These are phyloP conservation scores for Ochlodes sylvanus DNA, from an alignment of 2,888 invertebrate genomes.

Conservation along the genomic window DNA sequence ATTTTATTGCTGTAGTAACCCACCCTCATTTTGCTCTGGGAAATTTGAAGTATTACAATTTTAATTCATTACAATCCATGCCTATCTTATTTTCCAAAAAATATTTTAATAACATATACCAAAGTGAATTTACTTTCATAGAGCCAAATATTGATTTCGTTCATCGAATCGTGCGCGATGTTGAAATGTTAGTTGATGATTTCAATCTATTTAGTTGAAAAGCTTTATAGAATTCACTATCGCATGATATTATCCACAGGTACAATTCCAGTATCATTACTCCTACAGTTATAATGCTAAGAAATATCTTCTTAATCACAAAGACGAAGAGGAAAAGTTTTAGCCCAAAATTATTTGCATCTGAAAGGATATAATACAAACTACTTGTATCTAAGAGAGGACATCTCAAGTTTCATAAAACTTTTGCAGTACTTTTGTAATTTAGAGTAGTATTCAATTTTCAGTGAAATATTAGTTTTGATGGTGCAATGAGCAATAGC, in stretches of 20 bases:
- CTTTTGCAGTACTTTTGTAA: conserved; percentile 9
- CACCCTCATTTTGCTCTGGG: background rate
- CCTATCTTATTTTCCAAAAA: too few species aligned
- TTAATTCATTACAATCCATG: too few species aligned
- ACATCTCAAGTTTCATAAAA: conserved; percentile 21
- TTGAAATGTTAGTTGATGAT: too few species aligned
- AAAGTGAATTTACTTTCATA: too few species aligned
- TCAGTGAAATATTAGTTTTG: background rate
- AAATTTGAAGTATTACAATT: too few species aligned
- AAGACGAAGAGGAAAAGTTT: conserved; percentile 61
- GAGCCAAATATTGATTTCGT: too few species aligned
- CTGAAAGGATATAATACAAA: conserved; percentile 62
- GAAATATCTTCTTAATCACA: conserved; percentile 65
- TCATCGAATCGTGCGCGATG: too few species aligned
- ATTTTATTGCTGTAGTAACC: background rate
- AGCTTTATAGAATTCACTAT: too few species aligned
- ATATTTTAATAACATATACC: too few species aligned
- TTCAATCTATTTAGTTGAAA: too few species aligned
- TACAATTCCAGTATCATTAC: conserved; percentile 40
- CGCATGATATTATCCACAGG: background rate
- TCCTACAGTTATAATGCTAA: conserved; percentile 52
- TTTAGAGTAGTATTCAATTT: background rate
- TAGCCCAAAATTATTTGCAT: conserved; percentile 71
- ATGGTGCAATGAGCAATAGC: too few species aligned
- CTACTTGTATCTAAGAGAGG: conserved; percentile 52